These are phyloP conservation scores for Andricus quercusramuli DNA, from an alignment of 2,888 invertebrate genomes.

Conservation along the genomic window DNA sequence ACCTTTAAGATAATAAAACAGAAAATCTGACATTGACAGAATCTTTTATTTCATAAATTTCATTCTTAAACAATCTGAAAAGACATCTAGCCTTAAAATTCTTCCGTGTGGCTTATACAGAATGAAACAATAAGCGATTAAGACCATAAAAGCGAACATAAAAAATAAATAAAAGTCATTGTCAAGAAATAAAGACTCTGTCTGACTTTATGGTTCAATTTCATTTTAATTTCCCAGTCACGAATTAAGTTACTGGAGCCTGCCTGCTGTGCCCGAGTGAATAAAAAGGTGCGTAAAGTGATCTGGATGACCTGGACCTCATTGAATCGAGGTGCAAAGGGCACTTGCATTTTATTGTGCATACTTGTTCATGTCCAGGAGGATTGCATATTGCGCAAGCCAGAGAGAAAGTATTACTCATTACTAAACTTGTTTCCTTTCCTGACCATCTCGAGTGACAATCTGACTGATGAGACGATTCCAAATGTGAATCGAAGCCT, in stretches of 20 bases:
- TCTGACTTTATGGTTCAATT: background rate
- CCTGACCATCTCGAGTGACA: background rate
- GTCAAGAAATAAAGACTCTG: background rate
- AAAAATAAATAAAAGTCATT: background rate
- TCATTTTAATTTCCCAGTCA: background rate
- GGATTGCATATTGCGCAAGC: background rate
- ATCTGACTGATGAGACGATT: background rate
- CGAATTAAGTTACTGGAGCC: background rate
- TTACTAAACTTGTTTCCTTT: background rate
- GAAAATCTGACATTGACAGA: no score
- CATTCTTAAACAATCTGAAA: no score
- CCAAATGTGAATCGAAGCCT: background rate
- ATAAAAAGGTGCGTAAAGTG: background rate
- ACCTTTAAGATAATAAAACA: no score
- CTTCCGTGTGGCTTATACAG: background rate
- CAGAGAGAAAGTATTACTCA: background rate
- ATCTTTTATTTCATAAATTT: no score
- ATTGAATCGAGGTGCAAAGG: conserved; percentile 8
- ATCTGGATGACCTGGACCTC: conserved; percentile 1
- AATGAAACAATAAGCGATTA: background rate
- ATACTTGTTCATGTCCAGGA: background rate
- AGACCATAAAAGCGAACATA: background rate
- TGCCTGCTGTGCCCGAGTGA: background rate
- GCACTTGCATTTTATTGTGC: background rate
- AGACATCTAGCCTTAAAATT: no score